phyloP scores from a whole-genome alignment of 64 coral and sea anemone species.

The Dendrophyllia cribrosa region DNA sequence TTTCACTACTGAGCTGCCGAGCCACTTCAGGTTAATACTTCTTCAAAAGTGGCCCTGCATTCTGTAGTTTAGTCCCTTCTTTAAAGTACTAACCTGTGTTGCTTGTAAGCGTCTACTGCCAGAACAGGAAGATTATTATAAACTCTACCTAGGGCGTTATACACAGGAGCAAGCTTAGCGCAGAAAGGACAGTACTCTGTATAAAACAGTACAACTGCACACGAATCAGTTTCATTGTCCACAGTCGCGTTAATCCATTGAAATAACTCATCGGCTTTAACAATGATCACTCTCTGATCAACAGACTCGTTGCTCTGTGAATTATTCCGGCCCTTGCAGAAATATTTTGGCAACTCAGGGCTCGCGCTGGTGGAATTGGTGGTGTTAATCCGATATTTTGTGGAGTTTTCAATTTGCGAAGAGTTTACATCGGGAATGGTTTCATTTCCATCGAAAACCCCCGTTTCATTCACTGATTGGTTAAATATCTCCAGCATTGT shows the following conservation, averaged over 20 bases:
- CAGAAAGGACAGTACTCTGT: constrained; percentile 87
- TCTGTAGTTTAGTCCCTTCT: not conserved
- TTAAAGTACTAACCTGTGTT: constrained; percentile 76
- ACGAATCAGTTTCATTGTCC: constrained; percentile 76
- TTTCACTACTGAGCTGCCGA: no score
- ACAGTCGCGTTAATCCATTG: constrained; percentile 74
- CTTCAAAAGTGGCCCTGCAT: not conserved
- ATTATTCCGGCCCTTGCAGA: constrained; percentile 63
- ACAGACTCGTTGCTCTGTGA: constrained; percentile 41
- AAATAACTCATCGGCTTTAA: constrained; percentile 40
- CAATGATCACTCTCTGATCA: constrained; percentile 64
- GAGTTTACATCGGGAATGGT: not conserved
- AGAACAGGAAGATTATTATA: constrained; percentile 82
- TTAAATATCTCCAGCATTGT: not conserved
- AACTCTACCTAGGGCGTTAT: constrained; percentile 90
- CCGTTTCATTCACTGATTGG: not conserved
- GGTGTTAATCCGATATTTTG: not conserved
- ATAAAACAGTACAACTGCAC: constrained; percentile 95
- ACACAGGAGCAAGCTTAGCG: constrained; percentile 87
- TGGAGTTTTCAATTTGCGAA: constrained; percentile 4
- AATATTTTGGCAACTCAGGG: constrained; percentile 71
- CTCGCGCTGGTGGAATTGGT: not conserved
- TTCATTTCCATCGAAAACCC: not conserved
- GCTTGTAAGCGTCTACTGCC: constrained; percentile 90
- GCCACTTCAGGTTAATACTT: no score